Conservation (phyloP, 2,113 vertebrate species). For the Microcebus tavaratra region DNA sequence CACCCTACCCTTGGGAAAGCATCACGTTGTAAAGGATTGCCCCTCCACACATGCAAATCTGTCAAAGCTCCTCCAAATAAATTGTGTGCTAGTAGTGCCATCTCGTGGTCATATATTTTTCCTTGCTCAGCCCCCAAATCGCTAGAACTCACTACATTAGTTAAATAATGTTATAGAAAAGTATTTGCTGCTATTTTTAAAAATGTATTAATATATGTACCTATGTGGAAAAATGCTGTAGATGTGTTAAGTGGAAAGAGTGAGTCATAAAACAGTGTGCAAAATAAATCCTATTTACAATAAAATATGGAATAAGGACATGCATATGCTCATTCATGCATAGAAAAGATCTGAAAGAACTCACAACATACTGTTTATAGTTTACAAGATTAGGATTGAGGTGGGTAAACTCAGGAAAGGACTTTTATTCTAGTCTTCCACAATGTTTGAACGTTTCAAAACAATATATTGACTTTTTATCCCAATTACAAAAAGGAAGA, state of each 20-base stretch:
- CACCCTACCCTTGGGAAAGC: neutral
- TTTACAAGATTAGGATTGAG: neutral
- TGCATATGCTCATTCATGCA: neutral
- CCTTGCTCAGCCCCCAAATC: neutral
- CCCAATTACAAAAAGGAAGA: neutral
- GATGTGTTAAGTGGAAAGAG: neutral
- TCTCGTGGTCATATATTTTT: neutral
- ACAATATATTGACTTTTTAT: neutral
- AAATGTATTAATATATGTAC: neutral
- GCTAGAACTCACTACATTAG: neutral
- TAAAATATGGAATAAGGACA: neutral
- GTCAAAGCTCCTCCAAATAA: neutral
- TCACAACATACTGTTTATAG: neutral
- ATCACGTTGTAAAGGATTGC: rapidly evolving
- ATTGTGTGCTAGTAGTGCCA: neutral
- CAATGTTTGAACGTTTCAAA: neutral
- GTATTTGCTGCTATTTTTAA: neutral
- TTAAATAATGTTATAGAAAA: neutral
- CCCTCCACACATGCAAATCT: too few relatives aligned
- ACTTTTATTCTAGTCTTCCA: neutral
- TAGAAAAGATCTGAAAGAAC: neutral
- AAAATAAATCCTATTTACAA: neutral
- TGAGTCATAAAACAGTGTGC: neutral
- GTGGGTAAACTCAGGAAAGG: neutral
- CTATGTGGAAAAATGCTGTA: neutral